Percentiles rank a stretch among this genome's conserved stretches.
These are phyloP conservation scores for Xylocopa sonorina DNA, from an alignment of 1,140 invertebrate genomes.

Conservation along the genomic window DNA sequence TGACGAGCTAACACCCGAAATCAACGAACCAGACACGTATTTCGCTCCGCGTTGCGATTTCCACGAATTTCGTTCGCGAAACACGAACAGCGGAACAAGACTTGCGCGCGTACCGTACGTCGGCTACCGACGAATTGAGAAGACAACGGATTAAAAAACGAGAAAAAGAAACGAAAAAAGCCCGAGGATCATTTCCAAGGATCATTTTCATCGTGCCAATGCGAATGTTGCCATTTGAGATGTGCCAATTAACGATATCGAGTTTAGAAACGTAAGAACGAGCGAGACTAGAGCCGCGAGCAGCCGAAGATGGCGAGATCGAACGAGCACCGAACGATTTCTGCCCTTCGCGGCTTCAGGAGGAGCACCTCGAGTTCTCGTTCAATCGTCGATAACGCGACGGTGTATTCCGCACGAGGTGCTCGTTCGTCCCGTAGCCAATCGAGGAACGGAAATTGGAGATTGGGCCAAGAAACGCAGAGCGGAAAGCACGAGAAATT, in stretches of 20 bases:
- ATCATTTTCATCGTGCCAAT: conserved; percentile 75
- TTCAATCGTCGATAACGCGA: neutral
- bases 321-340: neutral
- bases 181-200: conserved; percentile 18
- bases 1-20: no score
- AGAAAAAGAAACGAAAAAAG: neutral
- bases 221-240: conserved; percentile 78
- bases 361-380: neutral
- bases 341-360: neutral
- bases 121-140: neutral
- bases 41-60: conserved; percentile 2
- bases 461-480: neutral
- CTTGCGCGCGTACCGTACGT: neutral
- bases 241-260: conserved; percentile 77
- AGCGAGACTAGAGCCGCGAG: conserved; percentile 12
- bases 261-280: conserved; percentile 57
- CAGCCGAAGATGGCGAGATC: conserved; percentile 26
- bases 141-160: neutral
- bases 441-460: neutral
- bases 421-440: conserved; percentile 28
- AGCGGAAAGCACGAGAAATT: conserved; percentile 60
- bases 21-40: conserved; percentile 19
- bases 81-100: neutral
- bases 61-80: conserved; percentile 4
- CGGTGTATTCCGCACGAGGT: conserved; percentile 7